These are phyloP conservation scores for Heteronetta atricapilla DNA, from an alignment of 2,113 vertebrate genomes.

Conservation along the genomic window DNA sequence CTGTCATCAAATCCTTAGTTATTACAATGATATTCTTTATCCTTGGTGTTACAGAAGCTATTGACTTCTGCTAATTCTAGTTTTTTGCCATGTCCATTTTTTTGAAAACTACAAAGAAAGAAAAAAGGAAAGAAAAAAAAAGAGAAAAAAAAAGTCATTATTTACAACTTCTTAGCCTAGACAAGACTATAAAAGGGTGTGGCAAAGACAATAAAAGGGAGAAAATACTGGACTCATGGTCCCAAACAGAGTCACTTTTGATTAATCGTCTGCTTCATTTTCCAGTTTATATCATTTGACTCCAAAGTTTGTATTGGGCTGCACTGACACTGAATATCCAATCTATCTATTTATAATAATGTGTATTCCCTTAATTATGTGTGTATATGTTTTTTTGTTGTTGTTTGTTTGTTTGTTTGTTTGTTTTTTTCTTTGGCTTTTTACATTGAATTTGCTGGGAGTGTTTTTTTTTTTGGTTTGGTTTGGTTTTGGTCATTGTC, in stretches of 20 bases:
- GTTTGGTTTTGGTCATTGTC: too few relatives aligned
- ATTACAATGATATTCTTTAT: neutral
- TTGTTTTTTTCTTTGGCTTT: neutral
- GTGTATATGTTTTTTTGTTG: neutral
- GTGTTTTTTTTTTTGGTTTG: too few relatives aligned
- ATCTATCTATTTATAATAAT: neutral
- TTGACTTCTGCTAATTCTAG: neutral
- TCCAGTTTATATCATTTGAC: neutral
- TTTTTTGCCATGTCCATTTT: neutral
- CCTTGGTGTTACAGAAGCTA: neutral
- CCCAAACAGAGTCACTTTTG: neutral
- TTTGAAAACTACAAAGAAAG: neutral
- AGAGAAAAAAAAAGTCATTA: accelerated
- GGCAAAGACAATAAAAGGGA: neutral
- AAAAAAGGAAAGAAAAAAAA: accelerated
- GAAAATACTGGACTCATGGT: neutral
- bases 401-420: too few relatives aligned
- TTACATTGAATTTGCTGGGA: neutral
- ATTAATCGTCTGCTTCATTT: neutral
- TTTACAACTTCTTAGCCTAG: neutral
- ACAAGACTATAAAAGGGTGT: too few relatives aligned
- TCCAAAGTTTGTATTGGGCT: neutral
- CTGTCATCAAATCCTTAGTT: neutral
- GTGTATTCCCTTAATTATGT: neutral
- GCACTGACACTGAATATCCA: neutral